Evolutionary conservation across 2,113 vertebrate species (phyloP).

Genomic region (Microcebus tavaratra): DNA sequence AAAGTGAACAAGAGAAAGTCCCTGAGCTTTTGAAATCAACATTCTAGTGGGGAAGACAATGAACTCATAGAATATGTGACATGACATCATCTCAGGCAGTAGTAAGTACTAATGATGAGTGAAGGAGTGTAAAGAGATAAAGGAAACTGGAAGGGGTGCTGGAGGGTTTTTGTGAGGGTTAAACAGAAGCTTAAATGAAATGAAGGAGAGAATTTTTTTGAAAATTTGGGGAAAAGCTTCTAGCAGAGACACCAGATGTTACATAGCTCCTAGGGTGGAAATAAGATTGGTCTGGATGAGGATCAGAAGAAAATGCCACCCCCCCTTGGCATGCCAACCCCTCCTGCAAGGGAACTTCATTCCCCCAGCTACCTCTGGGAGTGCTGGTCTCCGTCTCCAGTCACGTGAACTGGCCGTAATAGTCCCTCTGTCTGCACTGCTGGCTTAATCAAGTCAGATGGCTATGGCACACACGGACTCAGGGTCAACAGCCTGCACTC

Average conservation of each 20-base stretch:
- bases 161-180: background rate
- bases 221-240: background rate
- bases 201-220: background rate
- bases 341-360: background rate
- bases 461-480: too few relatives aligned
- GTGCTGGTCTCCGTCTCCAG: background rate
- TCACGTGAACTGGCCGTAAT: background rate
- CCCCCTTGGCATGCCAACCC: background rate
- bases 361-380: background rate
- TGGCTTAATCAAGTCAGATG: background rate
- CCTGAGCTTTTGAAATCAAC: background rate
- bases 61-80: background rate
- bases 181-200: background rate
- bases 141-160: background rate
- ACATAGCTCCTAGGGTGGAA: background rate
- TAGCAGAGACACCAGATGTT: background rate
- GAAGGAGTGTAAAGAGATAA: background rate
- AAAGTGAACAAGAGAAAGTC: background rate
- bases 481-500: background rate
- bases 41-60: background rate
- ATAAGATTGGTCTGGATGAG: background rate
- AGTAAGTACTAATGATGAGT: background rate
- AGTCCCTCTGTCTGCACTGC: background rate
- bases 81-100: background rate
- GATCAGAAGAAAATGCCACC: background rate